phyloP scores from a whole-genome alignment of 2,113 vertebrate genomes.

The Triplophysa siluroides region DNA sequence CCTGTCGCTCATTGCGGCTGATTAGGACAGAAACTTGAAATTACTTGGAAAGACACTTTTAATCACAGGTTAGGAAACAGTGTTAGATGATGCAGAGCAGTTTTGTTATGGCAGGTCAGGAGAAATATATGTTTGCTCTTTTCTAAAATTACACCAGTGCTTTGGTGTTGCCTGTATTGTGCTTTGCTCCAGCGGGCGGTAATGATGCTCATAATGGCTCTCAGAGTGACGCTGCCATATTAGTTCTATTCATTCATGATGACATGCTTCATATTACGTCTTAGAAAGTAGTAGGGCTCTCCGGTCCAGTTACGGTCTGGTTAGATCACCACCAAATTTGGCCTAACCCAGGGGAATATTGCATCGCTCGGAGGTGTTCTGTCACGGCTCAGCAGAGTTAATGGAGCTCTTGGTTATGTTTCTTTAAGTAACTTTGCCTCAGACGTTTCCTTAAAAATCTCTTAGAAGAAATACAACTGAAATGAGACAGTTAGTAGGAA shows the following conservation, averaged over 20 bases:
- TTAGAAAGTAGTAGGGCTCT: slow-evolving; percentile 3
- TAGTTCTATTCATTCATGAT: slow-evolving; percentile 3
- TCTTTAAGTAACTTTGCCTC: background rate
- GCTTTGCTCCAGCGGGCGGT: slow-evolving; percentile 13
- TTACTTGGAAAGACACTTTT: too few species aligned
- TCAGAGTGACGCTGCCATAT: background rate
- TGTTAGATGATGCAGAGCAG: slow-evolving; percentile 2
- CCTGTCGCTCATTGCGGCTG: too few species aligned
- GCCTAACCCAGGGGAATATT: background rate
- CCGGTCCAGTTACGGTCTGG: background rate
- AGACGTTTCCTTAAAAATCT: too few species aligned
- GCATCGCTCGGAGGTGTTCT: background rate
- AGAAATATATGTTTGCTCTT: slow-evolving; percentile 1
- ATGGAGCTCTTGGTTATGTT: background rate
- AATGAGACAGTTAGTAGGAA: background rate
- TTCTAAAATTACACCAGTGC: slow-evolving; percentile 2
- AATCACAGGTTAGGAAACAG: background rate
- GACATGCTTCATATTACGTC: background rate
- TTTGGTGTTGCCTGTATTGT: background rate
- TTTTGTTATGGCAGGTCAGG: background rate
- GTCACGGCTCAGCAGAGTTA: background rate
- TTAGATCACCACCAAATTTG: background rate
- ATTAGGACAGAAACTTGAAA: too few species aligned
- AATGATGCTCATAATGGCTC: slow-evolving; percentile 14
- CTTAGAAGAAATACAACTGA: too few species aligned